Conservation (phyloP, 2,888 invertebrate genomes). For the Gryllus longicercus region DNA sequence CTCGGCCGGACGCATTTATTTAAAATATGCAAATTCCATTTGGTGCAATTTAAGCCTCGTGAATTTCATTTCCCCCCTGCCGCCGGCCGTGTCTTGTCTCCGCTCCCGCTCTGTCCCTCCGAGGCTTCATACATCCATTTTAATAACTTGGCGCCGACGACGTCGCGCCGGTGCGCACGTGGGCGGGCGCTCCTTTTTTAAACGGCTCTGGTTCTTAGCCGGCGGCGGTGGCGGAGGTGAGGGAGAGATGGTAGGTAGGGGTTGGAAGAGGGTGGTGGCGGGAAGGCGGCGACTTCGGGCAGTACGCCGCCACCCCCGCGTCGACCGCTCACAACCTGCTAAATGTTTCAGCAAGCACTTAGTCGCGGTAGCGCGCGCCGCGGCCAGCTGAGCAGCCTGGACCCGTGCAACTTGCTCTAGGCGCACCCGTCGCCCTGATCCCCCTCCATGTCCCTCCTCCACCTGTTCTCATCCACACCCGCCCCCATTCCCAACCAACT, state of each 20-base stretch:
- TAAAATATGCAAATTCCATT: conserved; percentile 17
- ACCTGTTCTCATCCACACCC: too few relatives aligned
- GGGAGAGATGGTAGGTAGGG: neutral
- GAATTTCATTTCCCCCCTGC: neutral
- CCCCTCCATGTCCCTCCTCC: too few relatives aligned
- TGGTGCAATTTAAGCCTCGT: conserved; percentile 1
- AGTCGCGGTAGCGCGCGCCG: neutral
- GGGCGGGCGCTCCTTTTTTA: neutral
- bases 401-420: too few relatives aligned
- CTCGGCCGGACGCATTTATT: neutral
- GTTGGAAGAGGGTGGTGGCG: neutral
- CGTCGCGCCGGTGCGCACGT: neutral
- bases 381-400: too few relatives aligned
- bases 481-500: too few relatives aligned
- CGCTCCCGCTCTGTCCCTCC: neutral
- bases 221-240: neutral
- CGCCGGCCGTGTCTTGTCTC: neutral
- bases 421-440: too few relatives aligned
- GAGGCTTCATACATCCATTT: neutral
- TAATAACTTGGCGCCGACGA: neutral
- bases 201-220: neutral
- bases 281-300: neutral
- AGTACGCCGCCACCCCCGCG: neutral
- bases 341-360: conserved; percentile 17
- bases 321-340: neutral